phyloP scores from a whole-genome alignment of 2,797 vertebrate genomes.

The Saxicola maurus region DNA sequence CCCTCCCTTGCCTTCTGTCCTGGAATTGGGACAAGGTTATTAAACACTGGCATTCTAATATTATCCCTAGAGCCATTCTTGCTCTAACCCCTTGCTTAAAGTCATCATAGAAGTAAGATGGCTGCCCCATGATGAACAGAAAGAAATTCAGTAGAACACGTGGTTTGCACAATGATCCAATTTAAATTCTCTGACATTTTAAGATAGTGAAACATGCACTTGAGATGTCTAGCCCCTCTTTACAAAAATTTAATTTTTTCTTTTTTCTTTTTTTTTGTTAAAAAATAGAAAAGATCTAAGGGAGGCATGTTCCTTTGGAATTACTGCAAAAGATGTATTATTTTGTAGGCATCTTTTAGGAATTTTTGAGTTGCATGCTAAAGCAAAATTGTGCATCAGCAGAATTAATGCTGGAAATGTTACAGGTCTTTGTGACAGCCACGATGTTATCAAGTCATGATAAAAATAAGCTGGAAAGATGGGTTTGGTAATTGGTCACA shows the following conservation, averaged over 20 bases:
- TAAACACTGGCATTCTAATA: not conserved
- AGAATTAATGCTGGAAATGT: conserved; percentile 10
- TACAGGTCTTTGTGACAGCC: conserved; percentile 3
- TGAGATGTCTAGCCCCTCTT: not conserved
- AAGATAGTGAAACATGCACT: not conserved
- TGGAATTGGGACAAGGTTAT: not conserved
- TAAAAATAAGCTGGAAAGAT: conserved; percentile 26
- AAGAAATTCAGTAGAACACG: not conserved
- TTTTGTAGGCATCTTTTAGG: not conserved
- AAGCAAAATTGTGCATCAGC: not conserved
- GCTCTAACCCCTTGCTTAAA: not conserved
- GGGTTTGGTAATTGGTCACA: conserved; percentile 26
- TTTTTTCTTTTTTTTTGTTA: not conserved
- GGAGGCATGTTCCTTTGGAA: not conserved
- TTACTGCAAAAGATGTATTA: not conserved
- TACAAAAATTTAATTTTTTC: not conserved
- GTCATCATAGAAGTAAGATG: not conserved
- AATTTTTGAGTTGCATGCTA: not conserved
- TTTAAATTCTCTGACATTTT: not conserved
- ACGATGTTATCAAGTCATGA: not conserved
- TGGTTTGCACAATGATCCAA: not conserved
- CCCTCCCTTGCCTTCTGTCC: not conserved
- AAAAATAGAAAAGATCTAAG: not conserved
- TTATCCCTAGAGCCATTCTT: not conserved
- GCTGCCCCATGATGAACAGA: not conserved